Evolutionary conservation across 2,113 vertebrate species (phyloP).

Genomic region (Sebastes fasciatus): DNA sequence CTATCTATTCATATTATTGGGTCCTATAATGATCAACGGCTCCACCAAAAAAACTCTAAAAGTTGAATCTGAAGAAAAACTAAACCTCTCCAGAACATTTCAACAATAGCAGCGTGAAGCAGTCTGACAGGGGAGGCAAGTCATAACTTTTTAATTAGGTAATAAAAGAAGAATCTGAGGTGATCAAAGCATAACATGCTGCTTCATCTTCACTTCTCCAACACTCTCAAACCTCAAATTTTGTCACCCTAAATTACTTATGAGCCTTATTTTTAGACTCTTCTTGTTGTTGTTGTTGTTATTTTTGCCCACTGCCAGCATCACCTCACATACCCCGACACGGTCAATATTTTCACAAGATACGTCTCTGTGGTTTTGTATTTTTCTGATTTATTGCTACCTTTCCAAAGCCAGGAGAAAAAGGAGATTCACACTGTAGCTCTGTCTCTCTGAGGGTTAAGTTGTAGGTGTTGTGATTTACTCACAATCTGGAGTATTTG

Average conservation of each 20-base stretch:
- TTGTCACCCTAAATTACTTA: constrained; percentile 40
- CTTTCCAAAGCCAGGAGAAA: neutral
- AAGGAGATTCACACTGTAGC: neutral
- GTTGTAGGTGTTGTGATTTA: neutral
- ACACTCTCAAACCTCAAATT: constrained; percentile 6
- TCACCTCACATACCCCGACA: neutral
- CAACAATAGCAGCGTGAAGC: neutral
- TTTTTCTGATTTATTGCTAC: neutral
- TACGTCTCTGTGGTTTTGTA: neutral
- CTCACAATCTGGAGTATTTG: neutral
- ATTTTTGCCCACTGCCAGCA: neutral
- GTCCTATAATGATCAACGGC: neutral
- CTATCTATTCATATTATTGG: neutral
- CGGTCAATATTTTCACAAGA: neutral
- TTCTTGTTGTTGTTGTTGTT: neutral
- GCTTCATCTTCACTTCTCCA: constrained; percentile 33
- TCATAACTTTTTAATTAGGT: constrained; percentile 44
- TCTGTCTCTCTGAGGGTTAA: neutral
- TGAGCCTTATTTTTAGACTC: constrained; percentile 23
- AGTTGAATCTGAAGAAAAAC: neutral
- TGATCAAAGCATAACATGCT: constrained; percentile 50
- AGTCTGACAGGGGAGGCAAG: constrained; percentile 7
- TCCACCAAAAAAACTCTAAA: neutral
- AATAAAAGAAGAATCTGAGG: constrained; percentile 25
- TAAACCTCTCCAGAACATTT: neutral